Conservation (phyloP, 2,888 invertebrate species). For the Dicyrtomina minuta region DNA sequence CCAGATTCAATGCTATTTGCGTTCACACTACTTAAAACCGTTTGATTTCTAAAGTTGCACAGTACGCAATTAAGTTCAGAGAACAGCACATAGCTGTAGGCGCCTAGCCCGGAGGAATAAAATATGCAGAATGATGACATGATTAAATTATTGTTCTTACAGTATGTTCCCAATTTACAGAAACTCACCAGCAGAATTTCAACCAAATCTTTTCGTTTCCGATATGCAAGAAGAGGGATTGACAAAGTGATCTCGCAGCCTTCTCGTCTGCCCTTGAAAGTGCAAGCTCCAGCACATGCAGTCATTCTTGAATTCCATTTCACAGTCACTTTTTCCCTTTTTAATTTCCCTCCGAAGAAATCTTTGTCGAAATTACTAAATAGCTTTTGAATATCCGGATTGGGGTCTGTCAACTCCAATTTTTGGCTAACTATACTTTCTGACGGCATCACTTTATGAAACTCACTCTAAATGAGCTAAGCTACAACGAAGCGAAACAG, state of each 20-base stretch:
- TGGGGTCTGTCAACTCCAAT: constrained; percentile 70
- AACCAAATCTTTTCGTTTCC: constrained; percentile 90
- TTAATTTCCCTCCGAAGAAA: constrained; percentile 79
- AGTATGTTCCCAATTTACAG: too few species aligned
- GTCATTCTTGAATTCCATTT: constrained; percentile 96
- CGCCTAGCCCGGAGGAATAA: too few species aligned
- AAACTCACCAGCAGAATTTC: constrained; percentile 84
- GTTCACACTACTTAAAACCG: too few species aligned
- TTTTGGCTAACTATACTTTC: background rate
- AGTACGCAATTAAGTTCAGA: too few species aligned
- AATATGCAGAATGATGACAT: too few species aligned
- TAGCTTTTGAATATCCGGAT: constrained; percentile 81
- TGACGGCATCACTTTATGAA: too few species aligned
- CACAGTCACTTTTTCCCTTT: constrained; percentile 78
- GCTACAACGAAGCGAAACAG: too few species aligned
- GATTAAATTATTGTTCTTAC: too few species aligned
- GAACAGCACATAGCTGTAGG: too few species aligned
- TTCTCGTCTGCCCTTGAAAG: constrained; percentile 66
- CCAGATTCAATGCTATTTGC: too few species aligned
- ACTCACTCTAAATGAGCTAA: too few species aligned
- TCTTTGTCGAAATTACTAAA: constrained; percentile 81
- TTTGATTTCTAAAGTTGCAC: too few species aligned
- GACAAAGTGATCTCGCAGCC: constrained; percentile 83
- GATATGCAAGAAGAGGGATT: constrained; percentile 82
- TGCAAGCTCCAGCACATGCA: constrained; percentile 71